Evolutionary conservation across 2,113 vertebrate genomes (phyloP), one percentile per base, ranked within the genome.

Genomic region (Pluvialis apricaria): DNA sequence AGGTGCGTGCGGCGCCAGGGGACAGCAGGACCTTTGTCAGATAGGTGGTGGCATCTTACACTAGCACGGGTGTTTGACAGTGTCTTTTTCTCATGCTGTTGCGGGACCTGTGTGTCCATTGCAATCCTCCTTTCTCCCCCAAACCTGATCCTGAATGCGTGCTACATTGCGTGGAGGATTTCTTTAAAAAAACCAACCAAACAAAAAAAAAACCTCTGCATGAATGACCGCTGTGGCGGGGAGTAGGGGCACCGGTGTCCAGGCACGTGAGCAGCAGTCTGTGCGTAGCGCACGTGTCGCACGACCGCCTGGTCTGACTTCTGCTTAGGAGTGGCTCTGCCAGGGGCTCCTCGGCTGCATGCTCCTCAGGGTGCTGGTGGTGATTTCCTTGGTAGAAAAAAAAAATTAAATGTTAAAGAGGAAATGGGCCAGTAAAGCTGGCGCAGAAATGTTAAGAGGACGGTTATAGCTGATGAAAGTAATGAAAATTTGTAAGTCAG

Each of bases 221-320:
- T 61, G 25, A 42, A 1, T 6, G 18, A 1, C 5, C 0, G 1
- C 31, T 26, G 69, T 21, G 61, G 15, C 38, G 82, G 32, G 62
- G 32, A 2, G 0, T 12, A 13, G 55, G 78, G 82, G 14, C 78
- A 7, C 49, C 0, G 8, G 90, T 51, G 81, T 20, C 45, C 15
- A 2, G 72, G 65, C 94, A 54, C 5, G 36, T 73, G 79, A 87
- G 89, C 10, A 51, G 71, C 36, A 28, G 38, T 22, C 47, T 22
- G 42, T 9, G 12, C 29, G 70, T n/a, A 21, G 36, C 2, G 6
- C 83, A 58, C 20, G 11, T 92, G 66, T 58, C 24, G 5, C 45
- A 4, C 1, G 3, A 19, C 40, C 10, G 4, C 42, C 58, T 26
- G 16, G 31, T 55, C n/a, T 44, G 91, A n/a, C 75, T 44, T 58